Base-by-base conservation (phyloP, 2,113 vertebrate species). In the Crotophaga sulcirostris region DNA sequence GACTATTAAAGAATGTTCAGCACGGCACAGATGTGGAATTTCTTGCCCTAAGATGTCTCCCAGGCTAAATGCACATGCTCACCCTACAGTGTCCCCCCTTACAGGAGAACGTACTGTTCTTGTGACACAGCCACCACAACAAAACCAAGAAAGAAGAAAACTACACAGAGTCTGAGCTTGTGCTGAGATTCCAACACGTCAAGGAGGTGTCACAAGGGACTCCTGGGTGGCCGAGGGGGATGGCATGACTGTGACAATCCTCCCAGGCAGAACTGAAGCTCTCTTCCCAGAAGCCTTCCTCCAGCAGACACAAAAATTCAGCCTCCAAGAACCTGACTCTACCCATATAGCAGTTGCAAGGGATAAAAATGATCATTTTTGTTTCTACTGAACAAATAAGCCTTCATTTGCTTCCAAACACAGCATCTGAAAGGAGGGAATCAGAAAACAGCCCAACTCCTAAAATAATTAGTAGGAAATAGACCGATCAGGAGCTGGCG, bases 401-500 rank as follows among this genome's bases (percentile, higher is more conserved):
- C 29, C 44, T 62, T 45, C 29, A 34, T 59, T 67, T 78, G 40
- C 59, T 74, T 78, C 63, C 74, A 81, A 84, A 75, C 44, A 11
- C 31, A 52, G 58, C 47, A 70, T 44, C 47, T 28, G 24, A 73
- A 40, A 76, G 38, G 26, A 62, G 52, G 10, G n/a, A 31, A 63
- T 20, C 33, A 40, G 84, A 69, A 34, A 38, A 7, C 49, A 23
- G 8, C 14, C 34, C 28, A 79, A 89, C 76, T 38, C 11, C 72
- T 13, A 2, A 5, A 56, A 16, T 11, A 28, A 74, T 3, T 13
- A 67, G n/a, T 0, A 6, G 55, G 11, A 52, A 75, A 34, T 0
- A 6, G 58, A 69, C 19, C 19, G 1, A 14, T 0, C 16, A 6
- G 56, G 60, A 89, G 3, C 9, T 1, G 0, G 2, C 2, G 10